A percentile compares a stretch with the other conserved stretches of the same genome.
Conservation (phyloP, 1,140 invertebrate genomes). For the Oryzaephilus surinamensis region DNA sequence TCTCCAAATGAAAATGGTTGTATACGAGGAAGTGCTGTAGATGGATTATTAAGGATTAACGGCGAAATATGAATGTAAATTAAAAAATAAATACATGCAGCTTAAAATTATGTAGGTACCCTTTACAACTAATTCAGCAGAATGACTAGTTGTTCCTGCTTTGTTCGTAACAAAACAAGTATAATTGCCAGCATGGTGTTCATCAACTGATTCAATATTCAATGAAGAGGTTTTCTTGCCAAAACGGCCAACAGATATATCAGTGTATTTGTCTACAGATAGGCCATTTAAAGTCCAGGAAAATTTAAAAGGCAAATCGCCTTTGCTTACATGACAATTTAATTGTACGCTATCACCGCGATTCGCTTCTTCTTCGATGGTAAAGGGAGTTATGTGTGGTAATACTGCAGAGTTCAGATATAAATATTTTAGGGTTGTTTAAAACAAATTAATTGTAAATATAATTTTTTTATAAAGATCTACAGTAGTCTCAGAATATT, state of each 20-base stretch:
- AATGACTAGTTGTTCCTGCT: slow-evolving; percentile 53
- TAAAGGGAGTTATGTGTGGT: slow-evolving; percentile 52
- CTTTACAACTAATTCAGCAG: slow-evolving; percentile 58
- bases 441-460: not conserved
- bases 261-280: not conserved
- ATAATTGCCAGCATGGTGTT: slow-evolving; percentile 60
- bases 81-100: too few species aligned
- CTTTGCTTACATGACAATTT: slow-evolving; percentile 53
- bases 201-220: slow-evolving; percentile 61
- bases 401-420: slow-evolving; percentile 38
- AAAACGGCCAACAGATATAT: slow-evolving; percentile 35
- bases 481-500: not conserved
- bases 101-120: slow-evolving; percentile 43
- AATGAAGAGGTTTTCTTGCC: slow-evolving; percentile 60
- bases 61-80: too few species aligned
- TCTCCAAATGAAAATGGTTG: slow-evolving; percentile 56
- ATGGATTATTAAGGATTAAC: not conserved
- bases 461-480: too few species aligned
- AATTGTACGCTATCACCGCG: slow-evolving; percentile 58
- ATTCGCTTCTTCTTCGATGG: slow-evolving; percentile 39
- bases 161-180: slow-evolving; percentile 58
- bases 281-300: slow-evolving; percentile 35
- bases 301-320: slow-evolving; percentile 50
- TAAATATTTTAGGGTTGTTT: not conserved
- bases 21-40: slow-evolving; percentile 34